These are phyloP conservation scores for Sorex araneus DNA, from an alignment of 2,113 vertebrate genomes.

Conservation along the genomic window DNA sequence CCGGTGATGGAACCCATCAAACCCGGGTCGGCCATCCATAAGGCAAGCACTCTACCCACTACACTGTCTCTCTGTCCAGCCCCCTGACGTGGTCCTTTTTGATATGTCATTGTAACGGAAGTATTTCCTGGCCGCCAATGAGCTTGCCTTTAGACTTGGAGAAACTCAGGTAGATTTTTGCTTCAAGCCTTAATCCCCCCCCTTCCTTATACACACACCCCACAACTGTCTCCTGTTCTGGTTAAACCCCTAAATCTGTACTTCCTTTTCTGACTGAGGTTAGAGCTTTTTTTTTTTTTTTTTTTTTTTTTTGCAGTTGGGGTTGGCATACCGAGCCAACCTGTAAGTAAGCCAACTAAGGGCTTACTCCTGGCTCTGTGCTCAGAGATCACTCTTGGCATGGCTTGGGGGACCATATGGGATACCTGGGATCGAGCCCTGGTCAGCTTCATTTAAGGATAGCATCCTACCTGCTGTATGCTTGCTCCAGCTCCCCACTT, in stretches of 20 bases:
- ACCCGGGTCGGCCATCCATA: background rate
- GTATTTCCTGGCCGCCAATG: conserved; percentile 14
- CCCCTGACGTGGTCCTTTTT: background rate
- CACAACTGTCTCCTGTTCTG: background rate
- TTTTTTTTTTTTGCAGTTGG: no score
- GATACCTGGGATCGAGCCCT: no score
- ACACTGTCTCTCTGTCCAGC: background rate
- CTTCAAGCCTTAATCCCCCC: background rate
- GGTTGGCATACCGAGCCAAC: no score
- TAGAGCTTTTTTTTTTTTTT: background rate
- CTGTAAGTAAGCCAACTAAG: no score
- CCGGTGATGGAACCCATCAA: background rate
- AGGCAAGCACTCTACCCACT: background rate
- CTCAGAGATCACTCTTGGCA: no score
- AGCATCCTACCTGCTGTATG: no score
- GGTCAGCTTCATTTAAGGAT: no score
- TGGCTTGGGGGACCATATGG: no score
- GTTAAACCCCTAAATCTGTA: background rate
- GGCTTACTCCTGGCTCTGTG: no score
- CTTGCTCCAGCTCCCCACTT: no score
- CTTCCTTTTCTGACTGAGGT: background rate
- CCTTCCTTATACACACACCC: no score
- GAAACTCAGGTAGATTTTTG: conserved; percentile 8
- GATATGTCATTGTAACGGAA: background rate
- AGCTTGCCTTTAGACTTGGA: conserved; percentile 18